phyloP scores from a whole-genome alignment of 2,113 vertebrate genomes.

The Notarius quadriscutis region DNA sequence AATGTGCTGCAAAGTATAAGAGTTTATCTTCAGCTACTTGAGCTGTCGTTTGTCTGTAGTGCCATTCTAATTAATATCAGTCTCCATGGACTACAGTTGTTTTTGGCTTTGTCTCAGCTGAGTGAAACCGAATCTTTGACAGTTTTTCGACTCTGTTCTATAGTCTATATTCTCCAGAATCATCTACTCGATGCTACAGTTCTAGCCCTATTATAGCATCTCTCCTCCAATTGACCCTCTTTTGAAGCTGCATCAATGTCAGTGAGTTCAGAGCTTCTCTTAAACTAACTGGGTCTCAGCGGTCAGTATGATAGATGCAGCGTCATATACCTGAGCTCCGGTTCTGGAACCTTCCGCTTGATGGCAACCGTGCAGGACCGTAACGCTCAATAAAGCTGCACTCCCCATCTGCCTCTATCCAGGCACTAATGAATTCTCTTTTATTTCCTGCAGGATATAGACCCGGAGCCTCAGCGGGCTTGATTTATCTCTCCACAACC shows the following conservation, averaged over 20 bases:
- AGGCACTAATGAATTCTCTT: slow-evolving; percentile 80
- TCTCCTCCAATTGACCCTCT: slow-evolving; percentile 9
- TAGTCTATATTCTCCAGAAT: too few species aligned
- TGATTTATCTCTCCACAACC: slow-evolving; percentile 80
- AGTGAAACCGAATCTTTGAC: not conserved
- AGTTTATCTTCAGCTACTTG: not conserved
- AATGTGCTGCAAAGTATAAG: not conserved
- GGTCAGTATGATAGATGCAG: slow-evolving; percentile 45
- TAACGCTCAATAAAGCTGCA: slow-evolving; percentile 49
- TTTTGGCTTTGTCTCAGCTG: not conserved
- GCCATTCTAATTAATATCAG: slow-evolving; percentile 33
- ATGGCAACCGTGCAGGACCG: slow-evolving; percentile 36
- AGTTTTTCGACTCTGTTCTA: too few species aligned
- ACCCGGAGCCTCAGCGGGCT: slow-evolving; percentile 75
- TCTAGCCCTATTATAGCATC: not conserved
- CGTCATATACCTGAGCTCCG: slow-evolving; percentile 40
- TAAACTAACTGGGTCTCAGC: slow-evolving; percentile 30
- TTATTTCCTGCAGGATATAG: slow-evolving; percentile 82
- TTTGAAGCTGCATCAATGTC: slow-evolving; percentile 20
- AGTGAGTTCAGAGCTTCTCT: slow-evolving; percentile 21
- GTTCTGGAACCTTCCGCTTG: slow-evolving; percentile 41
- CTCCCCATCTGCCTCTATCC: slow-evolving; percentile 66
- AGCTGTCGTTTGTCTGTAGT: slow-evolving; percentile 13
- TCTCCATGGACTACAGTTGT: slow-evolving; percentile 6
- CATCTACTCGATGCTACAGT: not conserved